These are phyloP conservation scores for Tursiops truncatus DNA, from an alignment of 2,113 vertebrate genomes.

Conservation along the genomic window DNA sequence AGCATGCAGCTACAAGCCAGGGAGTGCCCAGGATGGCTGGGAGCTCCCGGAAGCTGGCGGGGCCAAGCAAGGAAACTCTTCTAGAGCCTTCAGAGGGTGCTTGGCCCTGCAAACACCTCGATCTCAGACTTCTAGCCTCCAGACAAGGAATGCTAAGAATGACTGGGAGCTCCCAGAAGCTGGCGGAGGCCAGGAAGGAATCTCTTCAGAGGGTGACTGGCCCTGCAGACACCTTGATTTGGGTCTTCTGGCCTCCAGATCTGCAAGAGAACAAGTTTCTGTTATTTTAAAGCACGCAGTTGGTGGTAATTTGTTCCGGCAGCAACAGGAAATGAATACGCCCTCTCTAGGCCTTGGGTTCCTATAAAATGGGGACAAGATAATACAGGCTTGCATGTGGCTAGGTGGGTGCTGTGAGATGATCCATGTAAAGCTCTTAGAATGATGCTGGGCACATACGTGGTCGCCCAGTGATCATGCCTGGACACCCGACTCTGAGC, in stretches of 20 bases:
- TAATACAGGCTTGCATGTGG: accelerated
- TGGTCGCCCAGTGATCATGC: neutral
- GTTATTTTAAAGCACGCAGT: neutral
- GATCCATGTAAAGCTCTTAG: neutral
- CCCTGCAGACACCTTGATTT: neutral
- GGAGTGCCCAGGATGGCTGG: accelerated
- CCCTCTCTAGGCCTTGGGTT: neutral
- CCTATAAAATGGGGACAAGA: neutral
- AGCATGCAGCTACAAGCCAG: neutral
- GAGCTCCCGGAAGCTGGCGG: neutral
- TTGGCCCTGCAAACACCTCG: neutral
- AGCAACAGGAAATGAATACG: neutral
- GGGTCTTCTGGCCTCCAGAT: neutral
- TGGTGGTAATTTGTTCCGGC: neutral
- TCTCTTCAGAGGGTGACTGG: neutral
- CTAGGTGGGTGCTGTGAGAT: neutral
- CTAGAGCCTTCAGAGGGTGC: neutral
- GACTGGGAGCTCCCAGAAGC: neutral
- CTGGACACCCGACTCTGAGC: neutral
- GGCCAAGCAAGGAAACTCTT: neutral
- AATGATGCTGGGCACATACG: accelerated
- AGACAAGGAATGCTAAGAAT: neutral
- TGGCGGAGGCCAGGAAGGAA: neutral
- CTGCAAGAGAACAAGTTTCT: neutral
- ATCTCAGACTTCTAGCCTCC: neutral